Evolutionary conservation across 2,797 vertebrate genomes (phyloP), one percentile per base, ranked within the genome.

Genomic region (Sebastes taczanowskii): DNA sequence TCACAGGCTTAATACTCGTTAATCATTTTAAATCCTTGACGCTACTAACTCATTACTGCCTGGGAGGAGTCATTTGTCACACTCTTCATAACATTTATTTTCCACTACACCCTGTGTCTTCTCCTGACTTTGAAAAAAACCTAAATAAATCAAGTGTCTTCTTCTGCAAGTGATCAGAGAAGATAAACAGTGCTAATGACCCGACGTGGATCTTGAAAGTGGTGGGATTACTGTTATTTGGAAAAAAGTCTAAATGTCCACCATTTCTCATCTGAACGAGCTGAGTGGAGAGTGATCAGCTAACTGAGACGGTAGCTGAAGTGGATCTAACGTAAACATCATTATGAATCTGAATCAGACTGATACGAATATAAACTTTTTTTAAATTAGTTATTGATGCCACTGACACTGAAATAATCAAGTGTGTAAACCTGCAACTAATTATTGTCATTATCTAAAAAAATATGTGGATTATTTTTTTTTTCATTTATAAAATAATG

Each of bases 181-280:
- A 72, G 71, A 71, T 82, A 82, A 91, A 88, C 83, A 82, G 18
- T 1, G 73, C 55, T 78, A 66, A 80, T 46, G 70, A 84, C 16
- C 68, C 6, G 9, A 58, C 2, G 23, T 8, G 65, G 59, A 38
- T 59, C 70, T 74, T 86, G 4, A 85, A 82, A 86, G 85, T 67
- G 72, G 56, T 11, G 64, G 77, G 82, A 87, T 82, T 86, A 80
- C 16, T 61, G 68, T 56, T 53, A 71, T 70, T 78, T 81, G 22
- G 71, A 25, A 20, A 55, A 72, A 72, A 65, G 63, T 4, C 71
- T 4, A 27, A 29, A 49, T 80, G 55, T 81, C 34, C 59, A 30
- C 35, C 60, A 30, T 88, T 68, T 56, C 22, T 86, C 80, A 58
- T 71, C 16, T 62, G 3, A 85, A 83, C 4, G 35, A 81, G 77